phyloP scores from a whole-genome alignment of 1,140 invertebrate genomes.

The Tenebrio molitor region DNA sequence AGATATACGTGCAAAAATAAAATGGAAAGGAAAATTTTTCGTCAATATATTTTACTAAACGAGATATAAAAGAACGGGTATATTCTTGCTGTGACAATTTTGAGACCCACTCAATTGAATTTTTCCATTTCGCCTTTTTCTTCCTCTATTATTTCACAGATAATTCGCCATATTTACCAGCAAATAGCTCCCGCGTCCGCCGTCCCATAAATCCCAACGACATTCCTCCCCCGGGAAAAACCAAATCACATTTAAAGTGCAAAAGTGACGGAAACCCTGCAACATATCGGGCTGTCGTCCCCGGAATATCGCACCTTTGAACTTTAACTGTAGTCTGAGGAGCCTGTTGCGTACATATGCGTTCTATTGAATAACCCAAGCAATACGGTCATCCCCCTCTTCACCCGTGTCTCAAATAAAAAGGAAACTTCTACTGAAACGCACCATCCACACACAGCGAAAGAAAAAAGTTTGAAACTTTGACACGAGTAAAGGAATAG shows the following conservation, averaged over 20 bases:
- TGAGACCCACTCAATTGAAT: no score
- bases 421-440: conserved; percentile 30
- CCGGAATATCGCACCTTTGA: conserved; percentile 37
- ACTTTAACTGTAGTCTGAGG: conserved; percentile 27
- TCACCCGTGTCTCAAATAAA: conserved; percentile 29
- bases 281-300: conserved; percentile 16
- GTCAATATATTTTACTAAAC: no score
- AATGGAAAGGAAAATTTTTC: no score
- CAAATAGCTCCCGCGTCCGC: conserved; percentile 4
- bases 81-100: no score
- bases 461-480: conserved; percentile 41
- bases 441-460: conserved; percentile 17
- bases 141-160: conserved; percentile 13
- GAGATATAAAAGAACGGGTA: no score
- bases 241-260: conserved; percentile 37
- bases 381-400: conserved; percentile 12
- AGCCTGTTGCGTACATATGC: conserved; percentile 43
- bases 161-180: conserved; percentile 35
- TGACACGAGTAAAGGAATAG: conserved; percentile 46
- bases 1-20: no score
- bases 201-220: conserved; percentile 24
- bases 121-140: conserved; percentile 15
- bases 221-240: conserved; percentile 3
- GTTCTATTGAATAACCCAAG: conserved; percentile 29
- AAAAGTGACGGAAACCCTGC: conserved; percentile 28